Conservation (phyloP, 1,140 invertebrate species). For the Temnothorax nylanderi region DNA sequence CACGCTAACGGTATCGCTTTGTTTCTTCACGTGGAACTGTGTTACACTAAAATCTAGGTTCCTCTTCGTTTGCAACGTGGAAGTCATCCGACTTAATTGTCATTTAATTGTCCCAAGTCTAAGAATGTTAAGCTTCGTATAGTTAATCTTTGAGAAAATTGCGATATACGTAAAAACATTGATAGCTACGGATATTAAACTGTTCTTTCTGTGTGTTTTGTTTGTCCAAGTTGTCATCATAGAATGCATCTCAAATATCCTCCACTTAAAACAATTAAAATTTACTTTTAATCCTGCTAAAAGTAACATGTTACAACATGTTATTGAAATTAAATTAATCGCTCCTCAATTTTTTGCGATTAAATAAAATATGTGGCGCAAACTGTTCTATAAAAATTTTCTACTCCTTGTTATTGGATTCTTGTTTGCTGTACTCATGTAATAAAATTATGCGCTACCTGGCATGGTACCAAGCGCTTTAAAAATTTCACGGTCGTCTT, state of each 20-base stretch:
- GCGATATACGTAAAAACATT: not conserved
- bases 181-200: not conserved
- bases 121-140: not conserved
- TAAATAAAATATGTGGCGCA: not conserved
- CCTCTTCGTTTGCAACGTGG: not conserved
- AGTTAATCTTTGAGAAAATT: not conserved
- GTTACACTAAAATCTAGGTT: slow-evolving; percentile 21
- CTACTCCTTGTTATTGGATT: not conserved
- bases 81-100: slow-evolving; percentile 10
- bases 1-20: slow-evolving; percentile 6
- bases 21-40: slow-evolving; percentile 11
- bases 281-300: slow-evolving; percentile 30
- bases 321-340: slow-evolving; percentile 25
- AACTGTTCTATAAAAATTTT: not conserved
- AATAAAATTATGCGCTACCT: slow-evolving; percentile 36
- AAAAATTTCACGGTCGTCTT: slow-evolving; percentile 36
- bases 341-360: not conserved
- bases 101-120: not conserved
- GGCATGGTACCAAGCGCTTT: slow-evolving; percentile 28
- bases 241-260: not conserved
- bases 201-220: not conserved
- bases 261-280: not conserved
- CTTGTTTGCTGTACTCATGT: not conserved
- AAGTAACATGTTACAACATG: not conserved
- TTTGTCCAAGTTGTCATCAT: not conserved